These are phyloP conservation scores for Bucorvus abyssinicus DNA, from an alignment of 2,797 vertebrate genomes.

Conservation along the genomic window DNA sequence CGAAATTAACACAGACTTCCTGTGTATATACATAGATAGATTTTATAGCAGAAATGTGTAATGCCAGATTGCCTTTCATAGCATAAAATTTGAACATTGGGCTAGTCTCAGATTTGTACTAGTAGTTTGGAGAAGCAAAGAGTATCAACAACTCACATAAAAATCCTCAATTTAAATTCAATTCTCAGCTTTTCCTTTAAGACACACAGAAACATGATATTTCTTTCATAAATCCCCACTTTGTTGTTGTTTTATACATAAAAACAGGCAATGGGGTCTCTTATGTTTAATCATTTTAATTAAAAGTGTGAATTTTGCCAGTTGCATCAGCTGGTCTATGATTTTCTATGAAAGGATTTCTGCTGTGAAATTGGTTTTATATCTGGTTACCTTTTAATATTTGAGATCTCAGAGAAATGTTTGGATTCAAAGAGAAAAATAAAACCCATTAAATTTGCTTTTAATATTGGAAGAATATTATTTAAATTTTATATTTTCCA, in stretches of 20 bases:
- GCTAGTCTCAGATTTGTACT: not conserved
- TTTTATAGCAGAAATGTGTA: not conserved
- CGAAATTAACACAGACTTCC: not conserved
- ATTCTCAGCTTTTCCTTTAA: slow-evolving; percentile 45
- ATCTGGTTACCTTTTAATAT: slow-evolving; percentile 20
- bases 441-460: not conserved
- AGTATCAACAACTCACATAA: not conserved
- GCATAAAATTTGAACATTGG: not conserved
- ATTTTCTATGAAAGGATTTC: slow-evolving; percentile 15
- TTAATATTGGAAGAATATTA: not conserved
- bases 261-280: slow-evolving; percentile 63
- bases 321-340: slow-evolving; percentile 37
- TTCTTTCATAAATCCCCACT: slow-evolving; percentile 38
- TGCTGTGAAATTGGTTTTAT: slow-evolving; percentile 19
- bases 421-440: not conserved
- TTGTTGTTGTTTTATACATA: slow-evolving; percentile 60
- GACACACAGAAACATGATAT: not conserved
- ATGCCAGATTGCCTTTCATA: not conserved
- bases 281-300: slow-evolving; percentile 39
- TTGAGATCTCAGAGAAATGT: not conserved
- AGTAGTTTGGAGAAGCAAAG: not conserved
- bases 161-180: slow-evolving; percentile 23
- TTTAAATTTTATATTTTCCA: slow-evolving; percentile 26
- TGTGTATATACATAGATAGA: not conserved
- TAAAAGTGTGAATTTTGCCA: slow-evolving; percentile 55